These are phyloP conservation scores for Macaria liturata DNA, from an alignment of 2,888 invertebrate species.

Conservation along the genomic window DNA sequence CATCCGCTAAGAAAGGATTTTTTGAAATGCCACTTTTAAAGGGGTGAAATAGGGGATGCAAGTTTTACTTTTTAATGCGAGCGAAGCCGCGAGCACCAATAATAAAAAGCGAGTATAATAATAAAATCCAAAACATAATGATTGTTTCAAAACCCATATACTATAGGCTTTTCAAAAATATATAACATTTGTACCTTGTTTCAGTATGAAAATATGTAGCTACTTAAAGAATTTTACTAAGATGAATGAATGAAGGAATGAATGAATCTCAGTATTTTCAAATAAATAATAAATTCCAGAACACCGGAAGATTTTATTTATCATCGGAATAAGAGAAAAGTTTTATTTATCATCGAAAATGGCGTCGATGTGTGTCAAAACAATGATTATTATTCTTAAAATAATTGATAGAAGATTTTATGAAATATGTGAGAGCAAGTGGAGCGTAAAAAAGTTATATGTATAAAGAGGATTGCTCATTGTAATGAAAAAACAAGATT, in stretches of 20 bases:
- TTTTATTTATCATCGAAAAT: constrained; percentile 5
- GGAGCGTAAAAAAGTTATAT: constrained; percentile 50
- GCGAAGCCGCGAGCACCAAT: no score
- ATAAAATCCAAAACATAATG: no score
- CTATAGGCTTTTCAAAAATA: no score
- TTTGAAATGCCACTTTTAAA: no score
- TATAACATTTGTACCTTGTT: no score
- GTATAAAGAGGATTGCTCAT: constrained; percentile 16
- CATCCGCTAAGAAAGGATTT: no score
- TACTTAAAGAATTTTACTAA: background rate
- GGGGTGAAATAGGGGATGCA: no score
- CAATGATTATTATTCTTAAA: constrained; percentile 6
- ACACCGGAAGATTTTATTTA: constrained; percentile 1
- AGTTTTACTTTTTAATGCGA: no score
- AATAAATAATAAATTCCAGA: constrained; percentile 8
- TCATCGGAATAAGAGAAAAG: constrained; percentile 1
- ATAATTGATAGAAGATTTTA: constrained; percentile 13
- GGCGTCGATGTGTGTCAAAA: constrained; percentile 1
- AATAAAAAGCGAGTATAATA: no score
- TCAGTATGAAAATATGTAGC: background rate
- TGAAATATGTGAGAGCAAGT: constrained; percentile 49
- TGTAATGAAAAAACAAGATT: no score
- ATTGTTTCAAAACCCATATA: no score
- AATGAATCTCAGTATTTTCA: constrained; percentile 2
- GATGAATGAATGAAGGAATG: no score